A percentile compares a stretch with the other conserved stretches of the same genome.
Conservation (phyloP, 2,797 vertebrate species). For the Muraenolepis orangiensis region DNA sequence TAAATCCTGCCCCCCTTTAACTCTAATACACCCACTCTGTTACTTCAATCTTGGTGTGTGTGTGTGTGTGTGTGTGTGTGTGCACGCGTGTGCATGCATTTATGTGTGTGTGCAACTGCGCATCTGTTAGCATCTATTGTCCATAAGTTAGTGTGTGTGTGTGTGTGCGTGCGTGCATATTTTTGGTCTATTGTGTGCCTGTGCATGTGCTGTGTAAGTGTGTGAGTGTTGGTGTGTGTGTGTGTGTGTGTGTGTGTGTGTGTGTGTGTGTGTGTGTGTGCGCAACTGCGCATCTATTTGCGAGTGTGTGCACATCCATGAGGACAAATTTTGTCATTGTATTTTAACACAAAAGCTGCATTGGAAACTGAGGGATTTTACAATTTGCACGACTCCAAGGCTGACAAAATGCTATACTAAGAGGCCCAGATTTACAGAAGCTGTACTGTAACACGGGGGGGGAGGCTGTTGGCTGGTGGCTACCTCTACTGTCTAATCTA, state of each 20-base stretch:
- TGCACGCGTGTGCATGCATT: no score
- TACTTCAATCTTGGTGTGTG: neutral
- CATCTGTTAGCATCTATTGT: no score
- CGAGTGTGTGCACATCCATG: neutral
- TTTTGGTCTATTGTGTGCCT: no score
- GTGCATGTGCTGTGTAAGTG: neutral
- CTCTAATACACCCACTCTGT: neutral
- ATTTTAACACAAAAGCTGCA: neutral
- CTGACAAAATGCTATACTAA: neutral
- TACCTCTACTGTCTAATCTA: conserved; percentile 4
- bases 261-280: neutral
- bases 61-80: neutral
- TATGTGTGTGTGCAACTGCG: no score
- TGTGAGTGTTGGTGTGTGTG: no score
- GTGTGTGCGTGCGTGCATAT: neutral
- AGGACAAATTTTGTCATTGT: neutral
- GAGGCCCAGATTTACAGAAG: neutral
- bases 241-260: neutral
- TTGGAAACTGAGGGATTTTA: neutral
- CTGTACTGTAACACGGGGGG: neutral
- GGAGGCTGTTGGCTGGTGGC: neutral
- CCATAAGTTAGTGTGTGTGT: conserved; percentile 5
- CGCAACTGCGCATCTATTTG: neutral
- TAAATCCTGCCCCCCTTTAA: conserved; percentile 14
- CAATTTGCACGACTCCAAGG: neutral